A percentile compares a stretch with the other conserved stretches of the same genome.
Conservation (phyloP, 2,888 invertebrate genomes). For the Rutpela maculata region DNA sequence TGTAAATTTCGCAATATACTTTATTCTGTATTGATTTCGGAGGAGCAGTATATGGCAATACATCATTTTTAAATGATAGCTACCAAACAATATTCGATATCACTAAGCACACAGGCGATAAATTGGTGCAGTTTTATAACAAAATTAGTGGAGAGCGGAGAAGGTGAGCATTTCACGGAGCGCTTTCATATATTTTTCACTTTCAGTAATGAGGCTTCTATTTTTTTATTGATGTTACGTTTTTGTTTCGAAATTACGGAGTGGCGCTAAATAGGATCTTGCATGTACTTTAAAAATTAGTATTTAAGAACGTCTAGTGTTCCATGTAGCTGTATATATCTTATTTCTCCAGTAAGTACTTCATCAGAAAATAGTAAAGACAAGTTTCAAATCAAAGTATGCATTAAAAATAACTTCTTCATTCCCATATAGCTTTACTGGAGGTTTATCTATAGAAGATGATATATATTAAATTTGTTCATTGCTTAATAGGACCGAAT, state of each 20-base stretch:
- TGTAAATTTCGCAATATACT: slow-evolving; percentile 6
- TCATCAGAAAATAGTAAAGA: too few species aligned
- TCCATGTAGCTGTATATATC: too few species aligned
- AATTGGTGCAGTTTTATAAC: slow-evolving; percentile 5
- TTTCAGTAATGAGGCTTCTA: background rate
- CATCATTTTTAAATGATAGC: slow-evolving; percentile 16
- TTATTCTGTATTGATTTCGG: slow-evolving; percentile 8
- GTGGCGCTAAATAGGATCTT: too few species aligned
- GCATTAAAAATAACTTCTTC: too few species aligned
- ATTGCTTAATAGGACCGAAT: too few species aligned
- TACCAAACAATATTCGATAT: slow-evolving; percentile 10
- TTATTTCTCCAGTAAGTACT: too few species aligned
- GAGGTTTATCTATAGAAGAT: too few species aligned
- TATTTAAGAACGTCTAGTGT: too few species aligned
- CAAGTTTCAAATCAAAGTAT: too few species aligned
- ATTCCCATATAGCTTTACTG: too few species aligned
- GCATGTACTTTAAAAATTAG: too few species aligned
- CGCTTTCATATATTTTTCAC: background rate
- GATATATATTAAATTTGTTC: too few species aligned
- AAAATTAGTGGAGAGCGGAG: background rate
- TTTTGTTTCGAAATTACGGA: background rate
- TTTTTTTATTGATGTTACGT: background rate
- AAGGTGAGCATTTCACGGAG: background rate
- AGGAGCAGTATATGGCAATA: slow-evolving; percentile 10
- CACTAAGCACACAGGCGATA: slow-evolving; percentile 4